Conservation (phyloP, 2,797 vertebrate species). For the Linurgus olivaceus region DNA sequence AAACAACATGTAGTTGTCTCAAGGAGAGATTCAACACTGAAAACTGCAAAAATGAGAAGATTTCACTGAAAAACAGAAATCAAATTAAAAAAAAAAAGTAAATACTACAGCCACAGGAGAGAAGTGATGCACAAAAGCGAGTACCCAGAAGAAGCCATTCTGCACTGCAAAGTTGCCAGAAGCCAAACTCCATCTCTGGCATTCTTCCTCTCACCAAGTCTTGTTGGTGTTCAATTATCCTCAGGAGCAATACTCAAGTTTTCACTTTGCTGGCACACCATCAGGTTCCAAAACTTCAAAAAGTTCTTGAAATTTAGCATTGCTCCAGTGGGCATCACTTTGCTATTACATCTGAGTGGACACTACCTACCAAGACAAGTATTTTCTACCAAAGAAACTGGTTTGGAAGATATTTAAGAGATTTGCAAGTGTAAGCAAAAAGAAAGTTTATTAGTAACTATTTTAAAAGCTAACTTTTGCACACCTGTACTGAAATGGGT, state of each 20-base stretch:
- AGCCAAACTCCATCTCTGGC: background rate
- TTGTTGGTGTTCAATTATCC: background rate
- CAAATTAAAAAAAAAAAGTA: background rate
- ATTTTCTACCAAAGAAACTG: constrained; percentile 10
- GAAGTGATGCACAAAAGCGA: background rate
- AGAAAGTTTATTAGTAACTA: background rate
- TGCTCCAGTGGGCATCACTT: background rate
- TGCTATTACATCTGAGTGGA: background rate
- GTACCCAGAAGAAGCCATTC: background rate
- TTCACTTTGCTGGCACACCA: background rate
- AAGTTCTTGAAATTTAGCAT: background rate
- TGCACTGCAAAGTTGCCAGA: background rate
- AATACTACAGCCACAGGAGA: background rate
- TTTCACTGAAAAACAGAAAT: constrained; percentile 25
- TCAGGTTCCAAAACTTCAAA: background rate
- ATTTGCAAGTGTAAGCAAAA: constrained; percentile 15
- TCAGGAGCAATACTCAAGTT: constrained; percentile 19
- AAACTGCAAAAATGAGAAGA: constrained; percentile 19
- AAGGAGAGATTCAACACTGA: constrained; percentile 19
- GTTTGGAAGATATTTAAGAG: constrained; percentile 27
- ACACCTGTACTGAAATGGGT: background rate
- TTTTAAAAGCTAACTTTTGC: constrained; percentile 26
- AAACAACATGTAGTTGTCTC: background rate
- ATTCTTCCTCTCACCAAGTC: background rate
- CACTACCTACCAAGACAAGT: background rate